These are phyloP conservation scores for Vidua macroura DNA, from an alignment of 2,113 vertebrate species.

Conservation along the genomic window DNA sequence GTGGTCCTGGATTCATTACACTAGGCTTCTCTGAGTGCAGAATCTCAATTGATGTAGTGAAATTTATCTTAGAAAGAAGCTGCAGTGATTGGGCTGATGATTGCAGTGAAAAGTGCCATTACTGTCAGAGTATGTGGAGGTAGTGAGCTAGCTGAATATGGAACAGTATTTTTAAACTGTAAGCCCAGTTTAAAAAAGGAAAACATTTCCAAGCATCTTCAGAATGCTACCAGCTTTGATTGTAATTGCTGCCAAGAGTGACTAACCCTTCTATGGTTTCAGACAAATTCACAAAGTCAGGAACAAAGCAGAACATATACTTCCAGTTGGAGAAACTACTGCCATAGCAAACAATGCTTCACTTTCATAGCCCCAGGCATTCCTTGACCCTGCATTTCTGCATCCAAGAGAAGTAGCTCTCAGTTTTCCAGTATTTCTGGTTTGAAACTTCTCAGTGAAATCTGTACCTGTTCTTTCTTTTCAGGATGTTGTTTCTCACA, in stretches of 20 bases:
- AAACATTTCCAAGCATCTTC: neutral
- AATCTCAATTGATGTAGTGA: neutral
- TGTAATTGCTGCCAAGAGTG: neutral
- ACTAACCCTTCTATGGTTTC: neutral
- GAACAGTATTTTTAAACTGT: neutral
- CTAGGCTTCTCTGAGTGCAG: neutral
- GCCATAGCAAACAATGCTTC: neutral
- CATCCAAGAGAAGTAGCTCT: accelerated
- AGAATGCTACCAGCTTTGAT: neutral
- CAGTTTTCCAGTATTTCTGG: neutral
- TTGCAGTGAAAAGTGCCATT: neutral
- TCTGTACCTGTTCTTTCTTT: neutral
- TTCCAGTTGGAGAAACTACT: neutral
- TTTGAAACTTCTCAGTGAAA: neutral
- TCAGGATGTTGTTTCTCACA: constrained; percentile 97
- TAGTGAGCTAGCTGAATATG: neutral
- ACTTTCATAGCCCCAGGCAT: neutral
- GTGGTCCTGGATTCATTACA: neutral
- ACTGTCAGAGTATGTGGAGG: neutral
- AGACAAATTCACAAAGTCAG: neutral
- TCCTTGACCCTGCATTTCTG: neutral
- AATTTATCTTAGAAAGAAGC: neutral
- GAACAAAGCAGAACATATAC: neutral
- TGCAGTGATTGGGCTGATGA: neutral
- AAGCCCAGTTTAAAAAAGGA: neutral